phyloP scores from a whole-genome alignment of 2,888 invertebrate genomes.

The Lampropteryx suffumata region DNA sequence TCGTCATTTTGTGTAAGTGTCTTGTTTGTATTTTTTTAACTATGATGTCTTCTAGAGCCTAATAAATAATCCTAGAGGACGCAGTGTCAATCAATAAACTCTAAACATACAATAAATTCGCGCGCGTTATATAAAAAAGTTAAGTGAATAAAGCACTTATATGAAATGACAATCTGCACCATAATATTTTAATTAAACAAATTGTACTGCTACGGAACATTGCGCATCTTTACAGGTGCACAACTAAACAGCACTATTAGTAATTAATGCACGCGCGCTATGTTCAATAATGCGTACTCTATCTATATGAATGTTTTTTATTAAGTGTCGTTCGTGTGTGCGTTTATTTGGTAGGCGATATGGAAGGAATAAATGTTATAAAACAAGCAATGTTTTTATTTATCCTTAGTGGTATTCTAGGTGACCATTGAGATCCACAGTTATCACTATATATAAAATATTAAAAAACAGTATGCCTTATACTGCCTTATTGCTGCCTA shows the following conservation, averaged over 20 bases:
- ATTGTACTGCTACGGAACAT: neutral
- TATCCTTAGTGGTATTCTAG: no score
- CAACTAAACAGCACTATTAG: neutral
- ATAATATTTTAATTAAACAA: slow-evolving; percentile 2
- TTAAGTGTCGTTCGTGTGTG: slow-evolving; percentile 19
- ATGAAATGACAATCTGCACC: slow-evolving; percentile 4
- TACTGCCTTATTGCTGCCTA: no score
- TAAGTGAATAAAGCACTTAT: no score
- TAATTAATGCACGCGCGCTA: neutral
- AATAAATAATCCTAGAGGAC: no score
- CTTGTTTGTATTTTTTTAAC: neutral
- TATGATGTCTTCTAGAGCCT: no score
- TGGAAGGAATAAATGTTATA: slow-evolving; percentile 16
- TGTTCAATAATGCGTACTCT: slow-evolving; percentile 2
- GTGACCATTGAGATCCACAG: no score
- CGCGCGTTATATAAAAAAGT: no score
- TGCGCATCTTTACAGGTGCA: neutral
- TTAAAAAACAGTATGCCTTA: no score
- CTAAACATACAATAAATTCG: no score
- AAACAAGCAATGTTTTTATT: no score
- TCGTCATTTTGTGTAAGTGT: neutral
- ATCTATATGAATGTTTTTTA: slow-evolving; percentile 15
- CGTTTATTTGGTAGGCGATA: slow-evolving; percentile 10
- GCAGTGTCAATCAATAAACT: no score
- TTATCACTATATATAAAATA: no score